Conservation (phyloP, 2,888 invertebrate genomes). For the Gasteruption jaculator region DNA sequence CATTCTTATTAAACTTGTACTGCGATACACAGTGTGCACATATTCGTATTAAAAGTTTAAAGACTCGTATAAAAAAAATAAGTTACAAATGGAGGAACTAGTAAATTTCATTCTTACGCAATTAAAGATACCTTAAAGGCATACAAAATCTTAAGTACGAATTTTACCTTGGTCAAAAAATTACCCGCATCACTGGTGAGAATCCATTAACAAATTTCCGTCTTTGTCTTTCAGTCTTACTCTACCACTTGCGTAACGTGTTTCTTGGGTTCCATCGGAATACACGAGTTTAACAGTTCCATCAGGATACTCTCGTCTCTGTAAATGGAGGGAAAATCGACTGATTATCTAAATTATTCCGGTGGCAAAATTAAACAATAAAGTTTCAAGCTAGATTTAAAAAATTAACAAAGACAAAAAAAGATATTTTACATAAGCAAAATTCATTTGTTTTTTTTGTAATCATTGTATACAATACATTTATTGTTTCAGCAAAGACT, state of each 20-base stretch:
- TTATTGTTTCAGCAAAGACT: neutral
- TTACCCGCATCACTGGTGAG: conserved; percentile 38
- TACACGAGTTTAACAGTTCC: conserved; percentile 88
- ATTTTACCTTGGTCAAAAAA: too few relatives aligned
- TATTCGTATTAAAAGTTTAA: too few relatives aligned
- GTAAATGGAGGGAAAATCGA: conserved; percentile 22
- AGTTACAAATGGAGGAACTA: too few relatives aligned
- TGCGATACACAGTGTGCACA: too few relatives aligned
- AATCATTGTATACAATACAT: conserved; percentile 1
- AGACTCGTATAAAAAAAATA: too few relatives aligned
- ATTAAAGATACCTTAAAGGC: too few relatives aligned
- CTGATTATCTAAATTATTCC: neutral
- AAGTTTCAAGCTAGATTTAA: conserved; percentile 7
- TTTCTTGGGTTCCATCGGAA: conserved; percentile 85
- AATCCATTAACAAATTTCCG: conserved; percentile 79
- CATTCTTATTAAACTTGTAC: too few relatives aligned
- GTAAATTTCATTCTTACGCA: too few relatives aligned
- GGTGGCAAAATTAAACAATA: conserved; percentile 12
- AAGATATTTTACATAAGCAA: conserved; percentile 1
- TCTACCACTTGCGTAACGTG: conserved; percentile 85
- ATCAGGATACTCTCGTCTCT: conserved; percentile 89
- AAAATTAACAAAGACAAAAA: conserved; percentile 7
- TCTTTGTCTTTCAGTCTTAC: conserved; percentile 80
- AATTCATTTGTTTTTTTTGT: too few relatives aligned
- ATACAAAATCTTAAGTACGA: too few relatives aligned